Evolutionary conservation across 1,140 invertebrate species (phyloP).

Genomic region (Drosophila dunni): DNA sequence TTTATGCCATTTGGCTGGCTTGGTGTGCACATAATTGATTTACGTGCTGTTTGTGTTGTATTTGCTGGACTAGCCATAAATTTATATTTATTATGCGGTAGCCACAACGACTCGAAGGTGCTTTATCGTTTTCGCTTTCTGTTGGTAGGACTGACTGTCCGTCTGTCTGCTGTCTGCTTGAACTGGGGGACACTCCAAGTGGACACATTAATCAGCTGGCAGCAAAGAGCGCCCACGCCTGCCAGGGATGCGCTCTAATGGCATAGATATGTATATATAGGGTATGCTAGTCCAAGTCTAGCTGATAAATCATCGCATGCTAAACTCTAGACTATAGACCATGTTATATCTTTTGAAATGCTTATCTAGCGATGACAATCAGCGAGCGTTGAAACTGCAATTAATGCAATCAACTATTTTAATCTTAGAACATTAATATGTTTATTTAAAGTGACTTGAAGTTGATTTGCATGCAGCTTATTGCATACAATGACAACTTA

Average conservation of each 20-base stretch:
- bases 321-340: constrained; percentile 21
- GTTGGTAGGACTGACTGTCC: constrained; percentile 17
- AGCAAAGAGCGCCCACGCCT: constrained; percentile 28
- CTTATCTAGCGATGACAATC: constrained; percentile 60
- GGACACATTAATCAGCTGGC: constrained; percentile 70
- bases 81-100: constrained; percentile 60
- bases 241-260: constrained; percentile 72
- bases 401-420: constrained; percentile 66
- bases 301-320: constrained; percentile 61
- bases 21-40: constrained; percentile 73
- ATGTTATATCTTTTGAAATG: constrained; percentile 9
- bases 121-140: constrained; percentile 78
- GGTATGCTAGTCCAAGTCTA: constrained; percentile 26
- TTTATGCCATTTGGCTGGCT: constrained; percentile 68
- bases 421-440: constrained; percentile 78
- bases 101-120: constrained; percentile 41
- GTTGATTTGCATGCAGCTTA: constrained; percentile 42
- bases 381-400: constrained; percentile 73
- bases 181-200: constrained; percentile 49
- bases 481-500: constrained; percentile 65
- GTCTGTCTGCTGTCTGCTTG: neutral
- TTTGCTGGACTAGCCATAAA: constrained; percentile 66
- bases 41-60: constrained; percentile 75
- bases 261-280: constrained; percentile 33
- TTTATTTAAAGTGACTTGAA: constrained; percentile 66